phyloP scores from a whole-genome alignment of 2,888 invertebrate genomes.

The Vannuccia rotundouncinata region DNA sequence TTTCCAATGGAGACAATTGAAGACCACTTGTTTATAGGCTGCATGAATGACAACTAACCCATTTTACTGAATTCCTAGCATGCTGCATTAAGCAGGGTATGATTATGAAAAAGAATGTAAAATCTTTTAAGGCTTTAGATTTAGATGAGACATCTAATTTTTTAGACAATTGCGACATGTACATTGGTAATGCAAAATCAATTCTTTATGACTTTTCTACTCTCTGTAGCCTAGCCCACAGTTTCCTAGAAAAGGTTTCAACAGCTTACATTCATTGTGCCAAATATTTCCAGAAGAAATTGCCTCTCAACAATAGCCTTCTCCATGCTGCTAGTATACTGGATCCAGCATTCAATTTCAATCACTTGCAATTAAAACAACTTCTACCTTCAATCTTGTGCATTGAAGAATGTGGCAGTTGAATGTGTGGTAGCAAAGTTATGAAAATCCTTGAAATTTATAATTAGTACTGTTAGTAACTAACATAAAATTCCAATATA shows the following conservation, averaged over 20 bases:
- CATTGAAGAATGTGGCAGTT: no score
- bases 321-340: background rate
- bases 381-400: no score
- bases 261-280: background rate
- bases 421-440: no score
- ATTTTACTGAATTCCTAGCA: background rate
- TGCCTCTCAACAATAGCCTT: background rate
- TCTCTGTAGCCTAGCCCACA: background rate
- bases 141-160: background rate
- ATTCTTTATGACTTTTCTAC: background rate
- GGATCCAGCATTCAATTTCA: background rate
- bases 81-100: background rate
- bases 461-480: no score
- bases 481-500: no score
- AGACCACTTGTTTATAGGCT: background rate
- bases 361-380: background rate
- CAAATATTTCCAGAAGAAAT: background rate
- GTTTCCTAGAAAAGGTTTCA: background rate
- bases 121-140: background rate
- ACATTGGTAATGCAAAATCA: background rate
- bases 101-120: background rate
- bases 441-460: no score
- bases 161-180: background rate
- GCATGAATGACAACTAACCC: background rate
- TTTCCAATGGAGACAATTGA: background rate